Evolutionary conservation across 2,888 invertebrate genomes (phyloP).

Genomic region (Melipona beecheii): DNA sequence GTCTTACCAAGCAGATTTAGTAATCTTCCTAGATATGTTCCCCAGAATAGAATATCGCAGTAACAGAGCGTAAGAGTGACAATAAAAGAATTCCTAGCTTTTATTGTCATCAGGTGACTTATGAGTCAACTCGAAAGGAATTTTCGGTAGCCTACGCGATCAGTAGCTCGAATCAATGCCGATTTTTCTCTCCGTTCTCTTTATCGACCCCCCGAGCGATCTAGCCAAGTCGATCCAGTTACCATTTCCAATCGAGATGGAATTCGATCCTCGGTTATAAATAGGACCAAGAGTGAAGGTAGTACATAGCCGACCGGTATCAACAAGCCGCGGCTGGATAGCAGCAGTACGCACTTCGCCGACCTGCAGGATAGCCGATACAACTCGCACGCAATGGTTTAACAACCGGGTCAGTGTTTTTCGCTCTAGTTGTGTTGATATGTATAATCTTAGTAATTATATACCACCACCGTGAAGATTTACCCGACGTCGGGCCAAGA

Average conservation of each 20-base stretch:
- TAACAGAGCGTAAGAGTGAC: too few species aligned
- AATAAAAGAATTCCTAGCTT: too few species aligned
- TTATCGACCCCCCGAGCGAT: slow-evolving; percentile 11
- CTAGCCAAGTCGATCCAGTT: slow-evolving; percentile 65
- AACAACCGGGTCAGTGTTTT: slow-evolving; percentile 80
- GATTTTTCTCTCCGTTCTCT: slow-evolving; percentile 8
- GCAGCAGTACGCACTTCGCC: slow-evolving; percentile 46
- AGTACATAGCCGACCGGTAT: slow-evolving; percentile 49
- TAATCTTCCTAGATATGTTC: too few species aligned
- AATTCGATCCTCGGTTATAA: slow-evolving; percentile 74
- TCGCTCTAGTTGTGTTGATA: slow-evolving; percentile 81
- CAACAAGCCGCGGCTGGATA: slow-evolving; percentile 24
- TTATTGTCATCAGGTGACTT: too few species aligned
- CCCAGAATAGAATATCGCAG: too few species aligned
- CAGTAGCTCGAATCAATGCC: not conserved
- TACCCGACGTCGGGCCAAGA: slow-evolving; percentile 55
- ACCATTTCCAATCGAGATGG: slow-evolving; percentile 69
- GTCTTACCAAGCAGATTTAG: too few species aligned
- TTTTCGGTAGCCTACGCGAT: slow-evolving; percentile 36
- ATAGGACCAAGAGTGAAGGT: slow-evolving; percentile 74
- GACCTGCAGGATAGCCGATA: slow-evolving; percentile 59
- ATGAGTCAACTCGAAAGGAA: not conserved
- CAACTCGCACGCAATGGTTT: slow-evolving; percentile 69
- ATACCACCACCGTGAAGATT: slow-evolving; percentile 71
- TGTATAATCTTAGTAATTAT: slow-evolving; percentile 80